phyloP scores from a whole-genome alignment of 2,888 invertebrate genomes.

The Ariolimax columbianus region DNA sequence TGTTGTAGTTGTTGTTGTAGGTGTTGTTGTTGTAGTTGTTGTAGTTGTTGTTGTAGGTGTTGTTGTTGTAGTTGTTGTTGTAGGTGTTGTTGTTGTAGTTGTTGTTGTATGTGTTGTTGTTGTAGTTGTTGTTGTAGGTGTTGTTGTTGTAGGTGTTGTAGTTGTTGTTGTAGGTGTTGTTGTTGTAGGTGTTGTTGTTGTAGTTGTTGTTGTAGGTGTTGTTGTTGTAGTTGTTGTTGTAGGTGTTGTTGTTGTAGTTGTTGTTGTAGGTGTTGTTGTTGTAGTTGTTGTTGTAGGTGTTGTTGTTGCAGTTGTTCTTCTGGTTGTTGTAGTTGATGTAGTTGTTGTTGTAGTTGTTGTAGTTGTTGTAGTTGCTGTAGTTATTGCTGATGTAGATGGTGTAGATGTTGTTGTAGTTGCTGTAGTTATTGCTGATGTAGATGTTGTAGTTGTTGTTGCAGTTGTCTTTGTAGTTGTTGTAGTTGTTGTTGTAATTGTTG shows the following conservation, averaged over 20 bases:
- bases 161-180: slow-evolving; percentile 36
- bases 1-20: slow-evolving; percentile 27
- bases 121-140: slow-evolving; percentile 36
- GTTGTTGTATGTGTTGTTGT: slow-evolving; percentile 27
- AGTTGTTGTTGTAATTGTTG: slow-evolving; percentile 31
- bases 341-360: slow-evolving; percentile 37
- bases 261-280: slow-evolving; percentile 35
- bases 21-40: slow-evolving; percentile 25
- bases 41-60: slow-evolving; percentile 34
- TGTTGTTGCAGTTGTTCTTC: slow-evolving; percentile 30
- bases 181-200: slow-evolving; percentile 30
- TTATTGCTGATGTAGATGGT: slow-evolving; percentile 24
- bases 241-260: slow-evolving; percentile 37
- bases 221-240: slow-evolving; percentile 43
- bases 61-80: slow-evolving; percentile 35
- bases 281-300: slow-evolving; percentile 18
- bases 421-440: slow-evolving; percentile 32
- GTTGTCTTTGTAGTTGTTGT: slow-evolving; percentile 35
- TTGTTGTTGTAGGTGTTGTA: slow-evolving; percentile 36
- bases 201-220: slow-evolving; percentile 32
- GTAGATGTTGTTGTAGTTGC: slow-evolving; percentile 37
- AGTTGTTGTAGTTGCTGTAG: slow-evolving; percentile 37
- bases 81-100: slow-evolving; percentile 38
- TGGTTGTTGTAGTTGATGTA: slow-evolving; percentile 32
- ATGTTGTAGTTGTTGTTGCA: slow-evolving; percentile 33